Conservation (phyloP, 2,797 vertebrate genomes). For the Myiothlypis chrysogaster region DNA sequence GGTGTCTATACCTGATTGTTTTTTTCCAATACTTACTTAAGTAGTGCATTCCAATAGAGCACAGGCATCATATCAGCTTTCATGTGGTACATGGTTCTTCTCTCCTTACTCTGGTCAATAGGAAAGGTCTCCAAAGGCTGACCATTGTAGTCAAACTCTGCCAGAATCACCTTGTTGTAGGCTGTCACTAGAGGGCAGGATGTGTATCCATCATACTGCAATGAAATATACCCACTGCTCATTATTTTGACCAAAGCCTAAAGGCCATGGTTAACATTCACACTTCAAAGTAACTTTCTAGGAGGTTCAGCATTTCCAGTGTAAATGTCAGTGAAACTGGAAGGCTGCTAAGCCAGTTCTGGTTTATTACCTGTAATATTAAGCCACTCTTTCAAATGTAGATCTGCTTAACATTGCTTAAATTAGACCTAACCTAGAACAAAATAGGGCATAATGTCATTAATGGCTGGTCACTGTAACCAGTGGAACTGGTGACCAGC, state of each 20-base stretch:
- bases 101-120: constrained; percentile 92
- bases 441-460: not conserved
- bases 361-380: not conserved
- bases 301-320: not conserved
- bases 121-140: constrained; percentile 96
- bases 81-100: constrained; percentile 90
- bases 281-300: not conserved
- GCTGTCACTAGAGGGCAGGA: constrained; percentile 93
- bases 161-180: constrained; percentile 91
- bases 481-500: not conserved
- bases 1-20: not conserved
- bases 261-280: not conserved
- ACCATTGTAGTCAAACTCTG: constrained; percentile 90
- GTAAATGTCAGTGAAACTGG: not conserved
- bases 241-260: not conserved
- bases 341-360: not conserved
- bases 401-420: not conserved
- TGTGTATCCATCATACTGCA: constrained; percentile 95
- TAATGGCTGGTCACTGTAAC: not conserved
- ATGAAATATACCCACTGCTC: not conserved
- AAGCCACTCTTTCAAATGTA: not conserved
- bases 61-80: constrained; percentile 94
- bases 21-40: constrained; percentile 80
- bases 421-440: not conserved
- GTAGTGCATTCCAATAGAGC: constrained; percentile 92